Evolutionary conservation across 2,113 vertebrate species (phyloP).

Genomic region (Pterocles gutturalis): DNA sequence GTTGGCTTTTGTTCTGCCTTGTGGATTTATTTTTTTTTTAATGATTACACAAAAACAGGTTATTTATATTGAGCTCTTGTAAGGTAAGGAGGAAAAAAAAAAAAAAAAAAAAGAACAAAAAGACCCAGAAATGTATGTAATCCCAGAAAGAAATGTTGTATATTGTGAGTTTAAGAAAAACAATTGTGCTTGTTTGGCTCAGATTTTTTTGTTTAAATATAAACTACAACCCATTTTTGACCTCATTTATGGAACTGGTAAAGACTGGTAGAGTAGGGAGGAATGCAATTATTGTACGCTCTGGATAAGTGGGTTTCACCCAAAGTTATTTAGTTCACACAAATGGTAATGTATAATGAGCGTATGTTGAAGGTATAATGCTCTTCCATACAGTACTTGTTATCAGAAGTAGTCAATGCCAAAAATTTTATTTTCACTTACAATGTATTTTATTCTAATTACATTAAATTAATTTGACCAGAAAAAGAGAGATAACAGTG

Average conservation of each 20-base stretch:
- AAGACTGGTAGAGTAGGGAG: not conserved
- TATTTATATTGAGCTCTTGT: not conserved
- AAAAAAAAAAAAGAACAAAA: not conserved
- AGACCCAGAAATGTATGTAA: not conserved
- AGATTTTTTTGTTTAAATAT: not conserved
- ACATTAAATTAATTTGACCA: constrained; percentile 31
- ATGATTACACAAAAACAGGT: not conserved
- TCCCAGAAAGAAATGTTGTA: not conserved
- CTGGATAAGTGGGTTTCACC: not conserved
- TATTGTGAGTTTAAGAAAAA: not conserved
- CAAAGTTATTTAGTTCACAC: not conserved
- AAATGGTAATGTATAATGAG: not conserved
- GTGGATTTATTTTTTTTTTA: not conserved
- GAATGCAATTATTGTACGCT: not conserved
- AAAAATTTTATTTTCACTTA: constrained; percentile 16
- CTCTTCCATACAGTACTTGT: not conserved
- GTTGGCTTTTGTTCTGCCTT: not conserved
- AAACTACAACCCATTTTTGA: not conserved
- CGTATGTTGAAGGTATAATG: not conserved
- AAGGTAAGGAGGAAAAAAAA: not conserved
- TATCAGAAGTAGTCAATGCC: not conserved
- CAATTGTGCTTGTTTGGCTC: not conserved
- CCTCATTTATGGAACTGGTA: not conserved
- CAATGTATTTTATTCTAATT: constrained; percentile 46
- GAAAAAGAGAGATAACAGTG: constrained; percentile 11